Evolutionary conservation across 2,113 vertebrate species (phyloP), one percentile per base, ranked within the genome.

Genomic region (Oncorhynchus tshawytscha): DNA sequence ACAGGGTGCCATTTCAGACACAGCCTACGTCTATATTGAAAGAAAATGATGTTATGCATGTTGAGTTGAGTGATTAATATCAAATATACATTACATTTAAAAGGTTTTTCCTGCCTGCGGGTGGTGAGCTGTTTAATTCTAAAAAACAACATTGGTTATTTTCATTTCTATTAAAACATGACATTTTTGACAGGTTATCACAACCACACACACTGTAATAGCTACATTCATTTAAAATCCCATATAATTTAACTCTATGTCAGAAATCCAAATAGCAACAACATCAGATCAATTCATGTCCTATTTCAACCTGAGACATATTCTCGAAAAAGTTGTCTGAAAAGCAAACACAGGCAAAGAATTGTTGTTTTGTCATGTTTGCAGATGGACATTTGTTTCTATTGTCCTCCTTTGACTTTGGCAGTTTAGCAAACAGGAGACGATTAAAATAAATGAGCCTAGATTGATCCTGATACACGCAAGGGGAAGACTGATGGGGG

Each of bases 391-490:
- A 73, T 81, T 85, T 86, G 83, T 90, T 90, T 84, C 83, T 74
- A 18, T 86, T 81, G 91, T 90, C 91, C 90, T 92, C 84, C 71
- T 83, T 80, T 91, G 90, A 93, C 92, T 92, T 93, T 92, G 88
- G 77, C 85, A 89, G 87, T 91, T 92, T 89, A 81, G 81, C 67
- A 94, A 94, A 94, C 90, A 94, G 85, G 84, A 89, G 84, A 87
- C 62, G 75, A 92, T 94, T 95, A 94, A 94, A 95, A 96, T 91
- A 95, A 95, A 96, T 80, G 93, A 94, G 88, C 72, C 86, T 76
- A 92, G 94, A 94, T 94, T 92, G 90, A 91, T 94, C 92, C 91
- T 91, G 94, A 94, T 95, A 92, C 83, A 85, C 78, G 75, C 84
- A 60, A 88, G 78, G 78, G 48, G 86, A 94, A 95, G 93, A 95